These are phyloP conservation scores for Dinothrombium tinctorium DNA, from an alignment of 1,140 invertebrate species.

Conservation along the genomic window DNA sequence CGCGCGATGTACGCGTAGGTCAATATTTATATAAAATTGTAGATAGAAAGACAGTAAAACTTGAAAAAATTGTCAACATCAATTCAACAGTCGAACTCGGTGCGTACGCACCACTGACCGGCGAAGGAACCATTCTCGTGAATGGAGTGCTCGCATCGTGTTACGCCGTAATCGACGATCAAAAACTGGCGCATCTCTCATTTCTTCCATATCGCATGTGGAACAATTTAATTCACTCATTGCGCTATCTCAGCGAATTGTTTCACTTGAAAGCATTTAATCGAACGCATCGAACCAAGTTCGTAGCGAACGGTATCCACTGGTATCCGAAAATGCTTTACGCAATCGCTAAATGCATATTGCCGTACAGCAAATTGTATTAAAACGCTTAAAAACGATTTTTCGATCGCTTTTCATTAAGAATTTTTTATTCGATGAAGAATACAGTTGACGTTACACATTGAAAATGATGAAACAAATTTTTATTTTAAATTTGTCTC, in stretches of 20 bases:
- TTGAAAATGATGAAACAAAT: too few species aligned
- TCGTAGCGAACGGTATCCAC: constrained; percentile 34
- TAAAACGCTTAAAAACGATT: too few species aligned
- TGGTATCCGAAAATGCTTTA: constrained; percentile 65
- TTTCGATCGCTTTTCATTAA: too few species aligned
- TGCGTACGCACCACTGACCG: constrained; percentile 69
- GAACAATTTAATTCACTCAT: neutral
- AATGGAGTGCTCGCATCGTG: constrained; percentile 76
- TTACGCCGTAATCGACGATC: constrained; percentile 69
- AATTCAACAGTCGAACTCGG: constrained; percentile 34
- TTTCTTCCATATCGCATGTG: constrained; percentile 46
- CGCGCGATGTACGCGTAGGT: too few species aligned
- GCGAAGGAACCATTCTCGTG: constrained; percentile 60
- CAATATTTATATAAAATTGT: neutral
- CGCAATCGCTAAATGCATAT: constrained; percentile 35
- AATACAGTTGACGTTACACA: too few species aligned
- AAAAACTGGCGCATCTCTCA: constrained; percentile 52
- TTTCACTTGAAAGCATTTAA: neutral
- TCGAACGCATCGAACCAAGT: neutral
- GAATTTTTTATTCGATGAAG: too few species aligned
- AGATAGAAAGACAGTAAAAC: constrained; percentile 19
- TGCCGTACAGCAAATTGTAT: too few species aligned
- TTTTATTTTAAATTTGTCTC: too few species aligned
- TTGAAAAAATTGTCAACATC: constrained; percentile 35
- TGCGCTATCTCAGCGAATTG: neutral